Base-by-base conservation (phyloP, 2,888 invertebrate species). In the Callyntrura guangdongensis region DNA sequence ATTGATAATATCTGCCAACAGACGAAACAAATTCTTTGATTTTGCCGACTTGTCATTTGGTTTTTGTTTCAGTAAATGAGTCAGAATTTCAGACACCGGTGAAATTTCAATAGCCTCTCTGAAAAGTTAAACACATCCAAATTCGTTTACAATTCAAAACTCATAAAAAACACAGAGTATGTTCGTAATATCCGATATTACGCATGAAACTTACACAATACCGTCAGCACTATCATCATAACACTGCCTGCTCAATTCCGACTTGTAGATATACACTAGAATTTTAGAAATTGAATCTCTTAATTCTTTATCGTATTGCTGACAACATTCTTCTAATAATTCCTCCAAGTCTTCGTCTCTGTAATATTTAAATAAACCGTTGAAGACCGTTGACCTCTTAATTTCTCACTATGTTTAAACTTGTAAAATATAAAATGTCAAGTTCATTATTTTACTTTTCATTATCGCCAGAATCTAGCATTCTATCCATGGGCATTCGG, bases 301-400 rank as follows among this genome's bases (percentile, higher is more conserved):
- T 56, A 90, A 91, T n/a, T 91, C 92, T n/a, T 92, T 91, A 49
- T 93, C 93, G 14, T 92, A 84, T 47, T 90, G 90, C 59, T 91
- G 91, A 27, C 91, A 90, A 67, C 91, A 91, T 72, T 93, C 93
- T 9, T 93, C 93, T 22, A 94, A 72, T 12, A 93, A 74, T 59
- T 94, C 94, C 2, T 93, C 93, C 53, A 93, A 89, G 81, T 88
- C 72, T 2, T 93, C 93, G 14, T 89, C 89, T 74, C 93, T 92
- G 27, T 61, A 59, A 47, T 49, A 83, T 36, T 36, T 9, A 36
- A 36, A 14, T 27, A 67, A 85, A 5, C n/a, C n/a, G n/a, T n/a
- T n/a, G n/a, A n/a, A n/a, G n/a, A n/a, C n/a, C n/a, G n/a, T n/a
- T n/a, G n/a, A n/a, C n/a, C n/a, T n/a, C n/a, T n/a, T n/a, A n/a